phyloP scores from a whole-genome alignment of 30 jellyfish, hydroid and myxozoan species.

The Aurelia sp. region DNA sequence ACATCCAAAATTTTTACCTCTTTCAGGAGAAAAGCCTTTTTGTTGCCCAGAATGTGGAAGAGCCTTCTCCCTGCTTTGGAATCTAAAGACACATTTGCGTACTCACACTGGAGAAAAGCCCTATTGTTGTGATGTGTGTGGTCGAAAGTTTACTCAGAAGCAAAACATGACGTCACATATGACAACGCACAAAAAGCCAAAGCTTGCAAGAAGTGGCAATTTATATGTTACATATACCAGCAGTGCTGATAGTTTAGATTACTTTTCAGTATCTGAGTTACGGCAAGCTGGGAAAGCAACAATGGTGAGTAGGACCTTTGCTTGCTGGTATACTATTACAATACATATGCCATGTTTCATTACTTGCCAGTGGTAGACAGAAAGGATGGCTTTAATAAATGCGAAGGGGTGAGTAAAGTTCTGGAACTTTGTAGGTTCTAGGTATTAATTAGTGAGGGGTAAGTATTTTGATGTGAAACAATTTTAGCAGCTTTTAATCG shows the following conservation, averaged over 20 bases:
- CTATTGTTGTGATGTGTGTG: conserved; percentile 96
- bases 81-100: conserved; percentile 95
- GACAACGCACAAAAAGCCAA: conserved; percentile 98
- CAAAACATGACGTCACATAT: conserved; percentile 99
- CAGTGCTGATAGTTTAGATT: conserved; percentile 45
- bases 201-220: conserved; percentile 77
- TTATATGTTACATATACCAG: conserved; percentile 38
- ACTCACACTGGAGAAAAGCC: conserved; percentile 99
- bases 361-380: too few species aligned
- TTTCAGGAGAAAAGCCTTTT: conserved; percentile 96
- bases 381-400: too few species aligned
- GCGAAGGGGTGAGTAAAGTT: too few species aligned
- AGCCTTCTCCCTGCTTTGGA: conserved; percentile 97
- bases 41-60: conserved; percentile 99
- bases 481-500: too few species aligned
- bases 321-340: too few species aligned
- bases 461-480: too few species aligned
- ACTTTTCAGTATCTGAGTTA: conserved; percentile 53
- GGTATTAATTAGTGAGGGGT: too few species aligned
- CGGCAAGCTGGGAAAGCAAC: conserved; percentile 58
- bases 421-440: too few species aligned
- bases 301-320: conserved; percentile 35
- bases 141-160: conserved; percentile 98
- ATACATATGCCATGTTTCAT: too few species aligned
- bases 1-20: neutral